Evolutionary conservation across 2,113 vertebrate genomes (phyloP).

Genomic region (Meleagris gallopavo): DNA sequence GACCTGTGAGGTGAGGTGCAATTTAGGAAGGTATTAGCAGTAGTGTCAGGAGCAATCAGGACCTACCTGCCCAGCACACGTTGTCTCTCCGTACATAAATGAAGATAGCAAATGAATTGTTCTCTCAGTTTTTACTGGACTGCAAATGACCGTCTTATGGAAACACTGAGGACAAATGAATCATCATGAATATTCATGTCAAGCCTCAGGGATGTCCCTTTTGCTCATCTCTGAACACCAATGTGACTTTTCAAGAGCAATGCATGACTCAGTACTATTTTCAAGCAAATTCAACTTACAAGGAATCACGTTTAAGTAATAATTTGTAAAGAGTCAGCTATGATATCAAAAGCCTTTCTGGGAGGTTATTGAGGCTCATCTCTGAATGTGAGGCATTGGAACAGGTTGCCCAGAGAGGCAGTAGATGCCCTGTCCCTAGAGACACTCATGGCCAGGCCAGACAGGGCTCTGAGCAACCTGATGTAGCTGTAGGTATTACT

Average conservation of each 20-base stretch:
- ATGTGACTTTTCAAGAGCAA: background rate
- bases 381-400: no score
- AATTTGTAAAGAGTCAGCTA: background rate
- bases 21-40: background rate
- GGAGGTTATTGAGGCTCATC: background rate
- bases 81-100: background rate
- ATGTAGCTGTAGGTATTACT: no score
- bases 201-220: background rate
- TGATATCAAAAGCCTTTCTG: background rate
- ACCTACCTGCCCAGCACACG: background rate
- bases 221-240: background rate
- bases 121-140: background rate
- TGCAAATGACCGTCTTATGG: background rate
- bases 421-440: no score
- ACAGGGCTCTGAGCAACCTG: no score
- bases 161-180: background rate
- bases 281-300: background rate
- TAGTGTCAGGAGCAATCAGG: background rate
- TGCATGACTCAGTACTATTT: background rate
- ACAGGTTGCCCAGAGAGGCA: no score
- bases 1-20: background rate
- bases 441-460: no score
- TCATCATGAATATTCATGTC: background rate
- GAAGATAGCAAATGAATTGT: background rate
- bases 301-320: background rate